Evolutionary conservation across 2,888 invertebrate species (phyloP).

Genomic region (Charanyca ferruginea): DNA sequence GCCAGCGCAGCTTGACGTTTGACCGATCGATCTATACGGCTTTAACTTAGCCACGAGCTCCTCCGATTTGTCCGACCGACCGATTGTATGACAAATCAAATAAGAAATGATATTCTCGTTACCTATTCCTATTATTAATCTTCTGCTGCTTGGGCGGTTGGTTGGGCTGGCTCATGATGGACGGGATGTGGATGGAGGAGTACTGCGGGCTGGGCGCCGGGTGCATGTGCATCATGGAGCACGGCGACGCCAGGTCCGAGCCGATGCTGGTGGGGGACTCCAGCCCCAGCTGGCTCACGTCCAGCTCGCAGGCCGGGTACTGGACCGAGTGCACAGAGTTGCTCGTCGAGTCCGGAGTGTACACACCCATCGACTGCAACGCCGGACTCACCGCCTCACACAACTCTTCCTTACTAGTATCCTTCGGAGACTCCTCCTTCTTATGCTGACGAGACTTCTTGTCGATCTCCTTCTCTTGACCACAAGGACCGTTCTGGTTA

Average conservation of each 20-base stretch:
- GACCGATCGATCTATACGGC: too few relatives aligned
- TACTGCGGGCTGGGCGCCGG: constrained; percentile 91
- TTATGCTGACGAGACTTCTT: constrained; percentile 85
- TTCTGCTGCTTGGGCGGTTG: constrained; percentile 88
- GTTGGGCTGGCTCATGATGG: constrained; percentile 89
- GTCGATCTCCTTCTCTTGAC: constrained; percentile 85
- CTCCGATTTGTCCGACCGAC: too few relatives aligned
- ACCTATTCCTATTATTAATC: constrained; percentile 88
- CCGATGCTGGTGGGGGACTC: constrained; percentile 97
- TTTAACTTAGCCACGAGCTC: too few relatives aligned
- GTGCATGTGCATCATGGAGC: constrained; percentile 93
- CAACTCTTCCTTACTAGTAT: constrained; percentile 84
- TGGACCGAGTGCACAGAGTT: constrained; percentile 96
- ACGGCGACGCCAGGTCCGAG: constrained; percentile 95
- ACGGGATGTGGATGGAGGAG: constrained; percentile 87
- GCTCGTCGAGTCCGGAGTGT: constrained; percentile 96
- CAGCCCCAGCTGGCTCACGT: constrained; percentile 95
- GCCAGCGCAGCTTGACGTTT: too few relatives aligned
- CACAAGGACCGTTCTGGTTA: constrained; percentile 83
- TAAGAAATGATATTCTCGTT: constrained; percentile 37
- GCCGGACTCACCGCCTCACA: constrained; percentile 90
- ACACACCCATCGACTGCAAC: constrained; percentile 96
- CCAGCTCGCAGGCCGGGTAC: constrained; percentile 95
- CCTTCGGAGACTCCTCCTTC: constrained; percentile 85
- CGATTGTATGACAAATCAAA: too few relatives aligned